Evolutionary conservation across 2,888 invertebrate genomes (phyloP).

Genomic region (Lasius fuliginosus): DNA sequence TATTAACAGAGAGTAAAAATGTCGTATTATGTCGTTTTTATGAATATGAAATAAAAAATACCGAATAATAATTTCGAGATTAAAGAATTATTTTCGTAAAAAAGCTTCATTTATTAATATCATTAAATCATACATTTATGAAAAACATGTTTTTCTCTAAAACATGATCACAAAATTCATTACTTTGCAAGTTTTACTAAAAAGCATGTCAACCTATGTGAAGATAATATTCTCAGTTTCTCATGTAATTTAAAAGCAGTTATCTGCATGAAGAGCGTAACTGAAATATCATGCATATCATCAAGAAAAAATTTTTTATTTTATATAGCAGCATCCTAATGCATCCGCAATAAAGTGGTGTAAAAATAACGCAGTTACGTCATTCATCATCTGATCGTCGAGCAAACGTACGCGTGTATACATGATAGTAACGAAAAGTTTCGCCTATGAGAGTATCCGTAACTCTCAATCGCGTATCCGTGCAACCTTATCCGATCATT

Average conservation of each 20-base stretch:
- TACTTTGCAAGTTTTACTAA: not conserved
- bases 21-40: not conserved
- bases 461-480: conserved; percentile 68
- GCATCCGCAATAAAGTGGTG: conserved; percentile 42
- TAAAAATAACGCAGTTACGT: conserved; percentile 58
- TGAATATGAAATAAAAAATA: not conserved
- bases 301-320: conserved; percentile 38
- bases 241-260: conserved; percentile 10
- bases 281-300: conserved; percentile 36
- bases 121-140: not conserved
- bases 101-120: not conserved
- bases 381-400: conserved; percentile 74
- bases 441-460: conserved; percentile 51
- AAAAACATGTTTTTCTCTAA: not conserved
- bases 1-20: not conserved
- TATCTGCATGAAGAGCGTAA: conserved; percentile 10
- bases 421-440: conserved; percentile 67
- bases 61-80: not conserved
- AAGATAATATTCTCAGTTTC: not conserved
- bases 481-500: not conserved
- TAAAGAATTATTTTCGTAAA: not conserved
- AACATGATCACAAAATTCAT: not conserved
- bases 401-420: conserved; percentile 49
- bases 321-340: conserved; percentile 28
- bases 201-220: not conserved